Evolutionary conservation across 2,888 invertebrate genomes (phyloP).

Genomic region (Cryptocephalus primarius): DNA sequence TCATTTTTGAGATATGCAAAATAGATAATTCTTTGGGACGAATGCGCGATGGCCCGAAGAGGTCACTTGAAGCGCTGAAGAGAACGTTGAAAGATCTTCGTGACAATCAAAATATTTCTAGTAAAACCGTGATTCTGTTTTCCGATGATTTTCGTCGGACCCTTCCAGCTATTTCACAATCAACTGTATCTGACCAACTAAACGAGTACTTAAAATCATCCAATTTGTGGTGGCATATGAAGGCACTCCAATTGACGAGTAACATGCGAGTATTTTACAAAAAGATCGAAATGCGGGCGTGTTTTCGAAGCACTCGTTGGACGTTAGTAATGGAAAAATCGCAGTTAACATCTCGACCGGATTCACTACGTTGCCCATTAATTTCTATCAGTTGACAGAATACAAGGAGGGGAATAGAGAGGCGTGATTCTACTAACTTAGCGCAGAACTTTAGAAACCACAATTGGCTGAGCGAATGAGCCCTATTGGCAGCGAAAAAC

Average conservation of each 20-base stretch:
- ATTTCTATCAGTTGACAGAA: not conserved
- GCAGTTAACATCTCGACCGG: constrained; percentile 1
- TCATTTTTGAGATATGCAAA: no score
- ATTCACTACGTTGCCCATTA: not conserved
- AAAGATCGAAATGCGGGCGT: not conserved
- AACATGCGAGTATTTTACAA: not conserved
- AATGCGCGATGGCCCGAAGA: no score
- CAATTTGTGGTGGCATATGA: not conserved
- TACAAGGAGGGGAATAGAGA: not conserved
- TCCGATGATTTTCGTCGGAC: no score
- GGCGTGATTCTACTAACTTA: not conserved
- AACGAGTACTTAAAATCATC: not conserved
- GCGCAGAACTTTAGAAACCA: not conserved
- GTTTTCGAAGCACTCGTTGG: not conserved
- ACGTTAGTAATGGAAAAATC: not conserved
- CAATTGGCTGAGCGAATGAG: not conserved
- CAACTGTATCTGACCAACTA: no score
- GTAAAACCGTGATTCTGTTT: no score
- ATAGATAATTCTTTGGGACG: no score
- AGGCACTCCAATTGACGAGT: not conserved
- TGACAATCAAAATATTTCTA: no score
- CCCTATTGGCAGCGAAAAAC: not conserved
- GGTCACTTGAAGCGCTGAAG: no score
- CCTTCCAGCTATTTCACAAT: no score
- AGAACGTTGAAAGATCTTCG: no score